A percentile compares a stretch with the other conserved stretches of the same genome.
These are phyloP conservation scores for Solenopsis invicta DNA, from an alignment of 1,140 invertebrate genomes.

Conservation along the genomic window DNA sequence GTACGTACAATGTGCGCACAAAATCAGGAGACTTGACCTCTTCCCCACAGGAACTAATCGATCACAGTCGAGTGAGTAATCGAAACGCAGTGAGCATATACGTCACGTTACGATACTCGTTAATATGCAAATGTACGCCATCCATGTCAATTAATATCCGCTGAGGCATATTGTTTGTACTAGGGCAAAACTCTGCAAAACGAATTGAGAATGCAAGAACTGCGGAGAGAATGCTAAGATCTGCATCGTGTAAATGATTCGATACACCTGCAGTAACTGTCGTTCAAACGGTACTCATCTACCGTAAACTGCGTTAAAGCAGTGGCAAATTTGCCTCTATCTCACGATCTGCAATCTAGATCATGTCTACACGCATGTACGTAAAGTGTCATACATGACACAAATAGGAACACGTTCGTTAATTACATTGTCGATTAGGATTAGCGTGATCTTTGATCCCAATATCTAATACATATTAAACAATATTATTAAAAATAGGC, in stretches of 20 bases:
- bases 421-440: not conserved
- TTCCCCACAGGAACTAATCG: constrained; percentile 13
- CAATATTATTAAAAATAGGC: constrained; percentile 3
- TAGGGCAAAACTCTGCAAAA: constrained; percentile 37
- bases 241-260: constrained; percentile 68
- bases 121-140: constrained; percentile 43
- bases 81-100: constrained; percentile 15
- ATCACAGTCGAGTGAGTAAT: constrained; percentile 37
- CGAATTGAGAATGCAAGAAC: constrained; percentile 1
- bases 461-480: constrained; percentile 20
- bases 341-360: constrained; percentile 25
- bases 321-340: constrained; percentile 54
- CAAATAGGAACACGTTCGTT: not conserved
- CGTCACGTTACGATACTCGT: constrained; percentile 28
- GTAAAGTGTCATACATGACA: not conserved
- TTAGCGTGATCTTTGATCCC: not conserved
- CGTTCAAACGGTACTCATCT: constrained; percentile 69
- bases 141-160: constrained; percentile 8
- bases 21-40: constrained; percentile 13
- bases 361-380: not conserved
- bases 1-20: constrained; percentile 5
- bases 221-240: constrained; percentile 45
- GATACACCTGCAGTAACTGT: constrained; percentile 73
- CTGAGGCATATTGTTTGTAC: not conserved
- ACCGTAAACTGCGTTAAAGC: constrained; percentile 63